Evolutionary conservation across 53 echinoderm and acorn worm genomes (phyloP).

Genomic region (Patiria pectinifera): DNA sequence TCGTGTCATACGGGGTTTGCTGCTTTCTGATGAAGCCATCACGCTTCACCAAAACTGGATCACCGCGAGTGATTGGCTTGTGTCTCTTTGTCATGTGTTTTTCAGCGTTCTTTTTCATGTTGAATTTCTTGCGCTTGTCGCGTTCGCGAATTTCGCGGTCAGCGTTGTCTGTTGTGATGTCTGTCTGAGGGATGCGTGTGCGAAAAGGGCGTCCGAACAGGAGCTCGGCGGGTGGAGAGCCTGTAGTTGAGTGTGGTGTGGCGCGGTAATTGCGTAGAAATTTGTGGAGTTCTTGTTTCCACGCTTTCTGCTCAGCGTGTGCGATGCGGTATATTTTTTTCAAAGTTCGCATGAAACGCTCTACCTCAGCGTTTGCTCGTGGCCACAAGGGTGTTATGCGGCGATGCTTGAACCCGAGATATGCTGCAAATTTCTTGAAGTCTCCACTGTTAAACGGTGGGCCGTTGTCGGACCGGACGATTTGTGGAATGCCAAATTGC

Average conservation of each 20-base stretch:
- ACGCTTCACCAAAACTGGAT: slow-evolving; percentile 37
- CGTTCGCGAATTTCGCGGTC: slow-evolving; percentile 64
- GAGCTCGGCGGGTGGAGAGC: slow-evolving; percentile 66
- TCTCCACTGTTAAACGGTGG: slow-evolving; percentile 53
- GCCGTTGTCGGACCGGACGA: slow-evolving; percentile 49
- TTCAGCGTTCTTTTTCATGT: slow-evolving; percentile 67
- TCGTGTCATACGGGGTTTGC: slow-evolving; percentile 47
- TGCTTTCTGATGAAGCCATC: not conserved
- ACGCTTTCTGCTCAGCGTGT: no score
- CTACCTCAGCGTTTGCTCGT: no score
- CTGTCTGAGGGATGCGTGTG: slow-evolving; percentile 19
- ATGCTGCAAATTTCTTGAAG: slow-evolving; percentile 43
- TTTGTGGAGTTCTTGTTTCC: slow-evolving; percentile 65
- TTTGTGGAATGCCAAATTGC: slow-evolving; percentile 23
- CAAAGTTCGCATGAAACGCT: no score
- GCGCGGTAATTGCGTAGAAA: slow-evolving; percentile 69
- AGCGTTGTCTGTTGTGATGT: not conserved
- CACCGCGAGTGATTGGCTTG: slow-evolving; percentile 8
- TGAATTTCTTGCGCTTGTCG: slow-evolving; percentile 60
- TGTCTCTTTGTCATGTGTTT: slow-evolving; percentile 23
- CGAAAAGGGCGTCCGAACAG: slow-evolving; percentile 58
- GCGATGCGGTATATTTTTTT: no score
- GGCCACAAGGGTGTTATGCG: slow-evolving; percentile 46
- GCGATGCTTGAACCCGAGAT: slow-evolving; percentile 50
- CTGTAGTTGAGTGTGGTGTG: slow-evolving; percentile 68